Evolutionary conservation across 2,113 vertebrate genomes (phyloP).

Genomic region (Tyto alba): DNA sequence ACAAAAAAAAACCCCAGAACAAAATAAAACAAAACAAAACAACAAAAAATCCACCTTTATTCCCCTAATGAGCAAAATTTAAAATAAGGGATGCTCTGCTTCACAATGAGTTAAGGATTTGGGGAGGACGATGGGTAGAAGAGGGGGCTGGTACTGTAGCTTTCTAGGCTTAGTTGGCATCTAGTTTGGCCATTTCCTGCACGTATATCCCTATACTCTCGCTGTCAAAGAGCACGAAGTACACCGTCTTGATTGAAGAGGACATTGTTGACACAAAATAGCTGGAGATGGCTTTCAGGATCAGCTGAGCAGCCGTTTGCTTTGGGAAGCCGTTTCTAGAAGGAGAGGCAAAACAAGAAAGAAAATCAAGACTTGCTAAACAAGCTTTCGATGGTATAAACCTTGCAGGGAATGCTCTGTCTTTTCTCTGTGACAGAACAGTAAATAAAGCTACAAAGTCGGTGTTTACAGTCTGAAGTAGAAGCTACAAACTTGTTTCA

Average conservation of each 20-base stretch:
- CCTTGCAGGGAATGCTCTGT: accelerated
- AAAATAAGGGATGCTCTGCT: conserved; percentile 67
- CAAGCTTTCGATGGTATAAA: background rate
- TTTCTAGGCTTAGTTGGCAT: conserved; percentile 82
- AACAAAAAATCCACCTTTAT: conserved; percentile 58
- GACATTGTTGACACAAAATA: conserved; percentile 99
- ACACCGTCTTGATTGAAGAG: conserved; percentile 97
- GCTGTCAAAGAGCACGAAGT: conserved; percentile 97
- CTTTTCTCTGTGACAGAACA: accelerated
- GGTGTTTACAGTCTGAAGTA: background rate
- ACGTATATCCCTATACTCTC: conserved; percentile 99
- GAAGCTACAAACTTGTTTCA: background rate
- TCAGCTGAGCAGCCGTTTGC: conserved; percentile 96
- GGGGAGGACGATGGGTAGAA: conserved; percentile 9
- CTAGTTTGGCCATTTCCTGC: conserved; percentile 98
- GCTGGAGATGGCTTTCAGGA: conserved; percentile 96
- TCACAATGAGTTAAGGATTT: conserved; percentile 55
- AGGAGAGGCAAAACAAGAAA: background rate
- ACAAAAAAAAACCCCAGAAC: conserved; percentile 55
- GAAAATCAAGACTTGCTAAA: background rate
- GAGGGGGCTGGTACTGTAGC: conserved; percentile 13
- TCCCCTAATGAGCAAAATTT: conserved; percentile 70
- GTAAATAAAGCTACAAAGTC: background rate
- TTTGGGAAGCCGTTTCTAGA: conserved; percentile 95
- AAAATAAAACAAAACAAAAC: conserved; percentile 58